Base-by-base conservation (phyloP, 2,113 vertebrate species). In the Oncorhynchus nerka region DNA sequence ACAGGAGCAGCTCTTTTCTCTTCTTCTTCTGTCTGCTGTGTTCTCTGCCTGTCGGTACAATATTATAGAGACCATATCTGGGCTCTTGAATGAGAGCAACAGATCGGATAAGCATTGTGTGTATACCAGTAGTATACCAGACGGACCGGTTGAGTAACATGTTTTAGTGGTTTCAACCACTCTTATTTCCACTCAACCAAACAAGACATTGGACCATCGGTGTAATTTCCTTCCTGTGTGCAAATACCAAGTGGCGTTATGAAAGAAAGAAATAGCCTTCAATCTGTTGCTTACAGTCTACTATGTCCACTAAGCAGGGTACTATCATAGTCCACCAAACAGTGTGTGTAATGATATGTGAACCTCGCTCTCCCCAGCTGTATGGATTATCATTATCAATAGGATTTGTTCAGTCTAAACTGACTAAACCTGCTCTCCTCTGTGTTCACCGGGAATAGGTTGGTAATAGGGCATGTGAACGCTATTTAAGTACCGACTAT, bases 391-490 rank as follows among this genome's bases (percentile, higher is more conserved):
- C 76, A 73, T 73, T 74, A 78, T 78, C 61, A 39, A n/a, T 13
- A 68, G 19, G 68, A 65, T 75, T 78, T 73, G 61, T 34, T 65
- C 73, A 70, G 12, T 32, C 0, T 11, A 26, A 76, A 80, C 57
- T 70, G 71, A 68, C 69, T 48, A 20, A 70, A 22, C 22, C 30
- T 2, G 4, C 49, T 71, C 1, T 16, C 15, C 51, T 19, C 70
- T 28, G 61, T 65, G 75, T 82, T 70, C 72, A 75, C 80, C 70
- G 6, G 6, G 32, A 75, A 49, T 12, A 30, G 71, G 61, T 75
- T 72, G 26, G 66, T 70, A 78, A 79, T 57, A 49, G 26, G 26
- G 73, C 67, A 75, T 61, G 55, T 24, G 75, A 68, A 39, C 65
- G 39, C 68, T 69, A 20, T n/a, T 28, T 13, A 68, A 34, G 71